Evolutionary conservation across 2,113 vertebrate genomes (phyloP).

Genomic region (Etheostoma cragini): DNA sequence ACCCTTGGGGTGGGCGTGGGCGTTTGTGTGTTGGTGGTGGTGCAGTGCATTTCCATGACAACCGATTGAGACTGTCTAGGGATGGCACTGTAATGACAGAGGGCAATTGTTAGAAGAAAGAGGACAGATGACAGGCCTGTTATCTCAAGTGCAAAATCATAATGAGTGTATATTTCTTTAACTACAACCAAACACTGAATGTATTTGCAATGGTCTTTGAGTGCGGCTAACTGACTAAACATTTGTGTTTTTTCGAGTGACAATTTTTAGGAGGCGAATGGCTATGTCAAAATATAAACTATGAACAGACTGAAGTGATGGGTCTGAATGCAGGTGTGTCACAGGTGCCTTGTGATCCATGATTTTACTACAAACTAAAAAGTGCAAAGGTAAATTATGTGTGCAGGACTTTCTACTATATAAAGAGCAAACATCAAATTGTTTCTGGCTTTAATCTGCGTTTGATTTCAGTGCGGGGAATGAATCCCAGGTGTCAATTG

Average conservation of each 20-base stretch:
- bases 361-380: slow-evolving; percentile 11
- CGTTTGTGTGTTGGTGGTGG: neutral
- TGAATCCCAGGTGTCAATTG: neutral
- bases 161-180: slow-evolving; percentile 1
- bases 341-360: neutral
- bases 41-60: slow-evolving; percentile 57
- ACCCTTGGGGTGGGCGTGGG: slow-evolving; percentile 36
- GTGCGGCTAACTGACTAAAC: too few species aligned
- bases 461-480: neutral
- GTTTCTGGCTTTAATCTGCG: neutral
- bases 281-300: neutral
- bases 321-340: neutral
- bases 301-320: neutral
- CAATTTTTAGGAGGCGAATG: neutral
- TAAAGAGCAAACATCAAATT: neutral
- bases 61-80: slow-evolving; percentile 56
- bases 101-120: slow-evolving; percentile 36
- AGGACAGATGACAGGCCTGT: slow-evolving; percentile 26
- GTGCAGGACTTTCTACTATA: neutral
- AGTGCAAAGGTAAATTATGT: neutral
- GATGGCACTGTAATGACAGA: slow-evolving; percentile 37
- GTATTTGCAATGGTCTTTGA: neutral
- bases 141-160: neutral
- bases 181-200: neutral
- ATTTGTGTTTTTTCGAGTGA: too few species aligned